Evolutionary conservation across 2,888 invertebrate genomes (phyloP).

Genomic region (Luperina nickerlii): DNA sequence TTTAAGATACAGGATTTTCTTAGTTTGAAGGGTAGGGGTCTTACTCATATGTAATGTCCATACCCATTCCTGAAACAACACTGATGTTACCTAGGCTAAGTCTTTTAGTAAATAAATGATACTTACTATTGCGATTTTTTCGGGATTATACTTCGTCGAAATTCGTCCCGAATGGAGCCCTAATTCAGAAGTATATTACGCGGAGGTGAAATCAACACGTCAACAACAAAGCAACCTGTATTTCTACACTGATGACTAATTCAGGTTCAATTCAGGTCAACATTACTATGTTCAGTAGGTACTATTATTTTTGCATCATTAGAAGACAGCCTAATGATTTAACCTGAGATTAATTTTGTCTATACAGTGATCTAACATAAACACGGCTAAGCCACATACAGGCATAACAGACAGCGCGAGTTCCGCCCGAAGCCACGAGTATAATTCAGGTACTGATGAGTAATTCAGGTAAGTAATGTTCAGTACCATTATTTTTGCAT

Average conservation of each 20-base stretch:
- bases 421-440: constrained; percentile 31
- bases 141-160: neutral
- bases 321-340: constrained; percentile 22
- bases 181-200: neutral
- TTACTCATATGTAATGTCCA: no score
- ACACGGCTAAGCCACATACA: neutral
- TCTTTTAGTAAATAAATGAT: no score
- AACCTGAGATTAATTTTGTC: constrained; percentile 22
- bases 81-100: no score
- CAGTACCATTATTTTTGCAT: neutral
- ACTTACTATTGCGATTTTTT: no score
- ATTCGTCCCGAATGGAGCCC: neutral
- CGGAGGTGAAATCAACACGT: neutral
- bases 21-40: neutral
- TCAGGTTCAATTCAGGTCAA: no score
- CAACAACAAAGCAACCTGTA: neutral
- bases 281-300: no score
- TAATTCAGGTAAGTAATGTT: no score
- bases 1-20: neutral
- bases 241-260: neutral
- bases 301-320: constrained; percentile 11
- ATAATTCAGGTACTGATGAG: no score
- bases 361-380: constrained; percentile 17
- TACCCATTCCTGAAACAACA: neutral
- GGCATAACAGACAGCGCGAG: constrained; percentile 22